phyloP scores from a whole-genome alignment of 2,113 vertebrate species.

The Aramus guarauna region DNA sequence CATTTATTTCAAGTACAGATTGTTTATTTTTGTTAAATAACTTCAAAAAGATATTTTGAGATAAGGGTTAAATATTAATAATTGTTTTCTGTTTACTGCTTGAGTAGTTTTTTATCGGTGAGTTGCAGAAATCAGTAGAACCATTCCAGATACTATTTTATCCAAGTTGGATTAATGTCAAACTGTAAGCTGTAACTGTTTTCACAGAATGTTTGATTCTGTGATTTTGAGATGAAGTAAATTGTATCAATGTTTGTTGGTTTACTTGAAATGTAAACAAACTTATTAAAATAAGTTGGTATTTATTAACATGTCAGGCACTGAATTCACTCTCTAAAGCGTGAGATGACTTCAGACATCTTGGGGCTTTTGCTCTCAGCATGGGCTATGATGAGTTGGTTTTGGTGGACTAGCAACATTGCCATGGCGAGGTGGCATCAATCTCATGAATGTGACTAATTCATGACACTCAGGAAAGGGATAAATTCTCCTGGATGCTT shows the following conservation, averaged over 20 bases:
- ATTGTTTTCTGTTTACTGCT: background rate
- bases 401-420: background rate
- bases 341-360: background rate
- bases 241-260: background rate
- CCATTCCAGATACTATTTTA: background rate
- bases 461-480: background rate
- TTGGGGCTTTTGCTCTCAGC: background rate
- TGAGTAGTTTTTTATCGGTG: background rate
- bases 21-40: conserved; percentile 33
- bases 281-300: background rate
- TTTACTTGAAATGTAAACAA: background rate
- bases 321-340: background rate
- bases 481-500: background rate
- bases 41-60: background rate
- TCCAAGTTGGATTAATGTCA: background rate
- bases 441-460: background rate
- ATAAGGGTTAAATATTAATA: background rate
- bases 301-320: background rate
- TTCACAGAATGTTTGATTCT: background rate
- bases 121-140: background rate
- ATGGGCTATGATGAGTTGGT: background rate
- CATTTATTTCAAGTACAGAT: conserved; percentile 16
- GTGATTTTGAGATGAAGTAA: background rate
- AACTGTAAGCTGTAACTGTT: background rate
- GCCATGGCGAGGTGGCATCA: background rate